Conservation (phyloP, 1,140 invertebrate species). For the Batillaria attramentaria region DNA sequence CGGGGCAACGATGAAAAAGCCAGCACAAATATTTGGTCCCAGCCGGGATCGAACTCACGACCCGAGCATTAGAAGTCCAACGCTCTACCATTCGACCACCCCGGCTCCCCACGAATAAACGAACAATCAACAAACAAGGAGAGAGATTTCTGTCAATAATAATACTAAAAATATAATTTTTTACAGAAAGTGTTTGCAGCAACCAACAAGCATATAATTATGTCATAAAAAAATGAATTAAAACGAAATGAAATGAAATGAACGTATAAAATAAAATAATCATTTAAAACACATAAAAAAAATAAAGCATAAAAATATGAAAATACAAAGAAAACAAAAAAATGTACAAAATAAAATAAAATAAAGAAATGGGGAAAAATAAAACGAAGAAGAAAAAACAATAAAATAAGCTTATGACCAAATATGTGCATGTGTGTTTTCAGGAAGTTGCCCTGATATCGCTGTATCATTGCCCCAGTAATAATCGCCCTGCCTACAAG, state of each 20-base stretch:
- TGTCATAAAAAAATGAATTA: neutral
- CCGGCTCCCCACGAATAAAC: neutral
- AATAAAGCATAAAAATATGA: neutral
- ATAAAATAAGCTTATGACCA: too few species aligned
- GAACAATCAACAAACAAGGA: neutral
- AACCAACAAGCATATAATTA: neutral
- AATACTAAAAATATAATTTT: neutral
- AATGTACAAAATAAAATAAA: neutral
- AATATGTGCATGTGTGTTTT: too few species aligned
- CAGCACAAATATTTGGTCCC: neutral
- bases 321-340: neutral
- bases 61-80: too few species aligned
- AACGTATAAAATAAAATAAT: neutral
- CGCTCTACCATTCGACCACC: neutral
- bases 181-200: neutral
- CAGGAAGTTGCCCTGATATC: too few species aligned
- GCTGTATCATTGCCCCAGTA: too few species aligned
- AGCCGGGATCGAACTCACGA: too few species aligned
- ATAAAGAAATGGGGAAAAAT: neutral
- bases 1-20: neutral
- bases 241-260: neutral
- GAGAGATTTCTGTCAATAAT: neutral
- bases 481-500: too few species aligned
- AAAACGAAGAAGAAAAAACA: too few species aligned
- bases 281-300: neutral